A percentile compares a stretch with the other conserved stretches of the same genome.
Evolutionary conservation across 2,113 vertebrate genomes (phyloP).

Genomic region (Chrysemys picta): DNA sequence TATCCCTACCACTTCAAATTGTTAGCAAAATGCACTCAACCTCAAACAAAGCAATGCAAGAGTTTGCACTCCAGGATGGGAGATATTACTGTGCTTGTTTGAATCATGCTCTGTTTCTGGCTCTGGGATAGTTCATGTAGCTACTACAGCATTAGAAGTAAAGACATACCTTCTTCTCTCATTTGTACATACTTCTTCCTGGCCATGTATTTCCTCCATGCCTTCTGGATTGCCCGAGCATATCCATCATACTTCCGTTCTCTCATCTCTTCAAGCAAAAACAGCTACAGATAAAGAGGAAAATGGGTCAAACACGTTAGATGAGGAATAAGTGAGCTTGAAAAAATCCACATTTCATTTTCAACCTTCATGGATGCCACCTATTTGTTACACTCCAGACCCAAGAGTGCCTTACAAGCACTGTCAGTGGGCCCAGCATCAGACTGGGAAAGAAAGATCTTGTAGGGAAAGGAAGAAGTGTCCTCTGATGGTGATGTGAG

Average conservation of each 20-base stretch:
- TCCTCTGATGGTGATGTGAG: neutral
- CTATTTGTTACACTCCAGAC: neutral
- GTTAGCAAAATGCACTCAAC: neutral
- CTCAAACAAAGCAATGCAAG: neutral
- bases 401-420: neutral
- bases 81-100: neutral
- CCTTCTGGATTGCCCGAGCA: conserved; percentile 93
- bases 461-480: neutral
- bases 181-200: conserved; percentile 97
- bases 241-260: conserved; percentile 97
- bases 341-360: neutral
- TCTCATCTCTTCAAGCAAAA: conserved; percentile 95
- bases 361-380: neutral
- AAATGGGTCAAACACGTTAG: neutral
- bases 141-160: accelerated
- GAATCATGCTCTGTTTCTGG: neutral
- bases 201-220: conserved; percentile 92
- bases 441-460: neutral
- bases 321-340: neutral
- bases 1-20: neutral
- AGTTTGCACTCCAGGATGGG: neutral
- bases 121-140: neutral
- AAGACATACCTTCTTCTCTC: conserved; percentile 93
- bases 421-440: neutral
- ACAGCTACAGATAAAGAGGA: conserved; percentile 82